These are phyloP conservation scores for Drosophila insularis DNA, from an alignment of 1,140 invertebrate species.

Conservation along the genomic window DNA sequence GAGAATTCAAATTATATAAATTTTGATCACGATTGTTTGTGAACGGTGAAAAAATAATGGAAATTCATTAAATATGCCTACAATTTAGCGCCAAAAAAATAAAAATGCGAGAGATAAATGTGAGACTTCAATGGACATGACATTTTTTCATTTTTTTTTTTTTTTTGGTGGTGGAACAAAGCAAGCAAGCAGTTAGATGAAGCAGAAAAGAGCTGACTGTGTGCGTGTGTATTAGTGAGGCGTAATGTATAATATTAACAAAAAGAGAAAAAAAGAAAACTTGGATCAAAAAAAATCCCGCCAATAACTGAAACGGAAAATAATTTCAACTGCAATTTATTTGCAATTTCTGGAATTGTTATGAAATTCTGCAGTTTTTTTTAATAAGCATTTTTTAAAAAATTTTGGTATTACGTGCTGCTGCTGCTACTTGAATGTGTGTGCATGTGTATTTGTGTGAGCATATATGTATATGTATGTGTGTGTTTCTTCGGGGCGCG, in stretches of 20 bases:
- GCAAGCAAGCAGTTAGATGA: slow-evolving; percentile 48
- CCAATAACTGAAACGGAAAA: slow-evolving; percentile 9
- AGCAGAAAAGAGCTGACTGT: slow-evolving; percentile 58
- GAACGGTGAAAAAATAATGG: slow-evolving; percentile 40
- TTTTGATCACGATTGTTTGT: slow-evolving; percentile 44
- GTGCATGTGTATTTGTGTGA: slow-evolving; percentile 18
- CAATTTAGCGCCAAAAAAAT: slow-evolving; percentile 71
- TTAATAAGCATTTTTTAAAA: slow-evolving; percentile 4
- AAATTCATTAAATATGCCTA: slow-evolving; percentile 37
- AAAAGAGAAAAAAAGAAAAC: slow-evolving; percentile 29
- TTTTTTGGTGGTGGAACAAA: slow-evolving; percentile 72
- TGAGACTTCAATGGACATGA: slow-evolving; percentile 79
- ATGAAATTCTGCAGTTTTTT: neutral
- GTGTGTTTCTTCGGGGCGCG: slow-evolving; percentile 29
- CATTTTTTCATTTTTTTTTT: slow-evolving; percentile 60
- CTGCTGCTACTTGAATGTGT: slow-evolving; percentile 28
- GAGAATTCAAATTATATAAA: slow-evolving; percentile 74
- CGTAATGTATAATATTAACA: slow-evolving; percentile 58
- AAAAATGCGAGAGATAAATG: slow-evolving; percentile 67
- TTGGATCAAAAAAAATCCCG: slow-evolving; percentile 34
- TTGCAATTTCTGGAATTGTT: neutral
- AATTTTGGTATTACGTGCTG: slow-evolving; percentile 23
- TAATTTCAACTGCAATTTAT: neutral
- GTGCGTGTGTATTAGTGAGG: slow-evolving; percentile 26
- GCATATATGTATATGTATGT: slow-evolving; percentile 10